Evolutionary conservation across 92 coral and sea anemone species (phyloP).

Genomic region (Ricordea florida): DNA sequence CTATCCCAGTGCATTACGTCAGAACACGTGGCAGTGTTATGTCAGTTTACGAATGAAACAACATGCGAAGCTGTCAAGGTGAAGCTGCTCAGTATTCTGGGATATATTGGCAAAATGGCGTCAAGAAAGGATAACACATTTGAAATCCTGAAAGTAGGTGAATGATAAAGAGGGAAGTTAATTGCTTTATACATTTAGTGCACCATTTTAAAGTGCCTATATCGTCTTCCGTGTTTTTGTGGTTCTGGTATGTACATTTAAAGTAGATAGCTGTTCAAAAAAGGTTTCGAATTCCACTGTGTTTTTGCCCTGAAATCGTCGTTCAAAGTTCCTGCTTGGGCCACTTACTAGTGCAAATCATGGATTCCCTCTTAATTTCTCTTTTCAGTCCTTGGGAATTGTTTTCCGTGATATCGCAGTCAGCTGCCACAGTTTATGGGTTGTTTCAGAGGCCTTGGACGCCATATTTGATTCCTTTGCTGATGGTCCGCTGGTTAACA

Average conservation of each 20-base stretch:
- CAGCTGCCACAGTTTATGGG: slow-evolving; percentile 83
- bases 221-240: neutral
- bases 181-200: too few relatives aligned
- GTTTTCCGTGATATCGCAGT: slow-evolving; percentile 87
- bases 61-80: slow-evolving; percentile 87
- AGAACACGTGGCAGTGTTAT: slow-evolving; percentile 83
- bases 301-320: too few relatives aligned
- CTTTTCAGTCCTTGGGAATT: slow-evolving; percentile 73
- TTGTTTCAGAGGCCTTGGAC: slow-evolving; percentile 88
- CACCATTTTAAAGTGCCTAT: neutral
- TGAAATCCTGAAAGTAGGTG: slow-evolving; percentile 88
- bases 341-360: neutral
- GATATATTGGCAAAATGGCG: slow-evolving; percentile 92
- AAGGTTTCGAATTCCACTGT: neutral
- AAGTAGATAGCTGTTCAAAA: neutral
- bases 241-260: neutral
- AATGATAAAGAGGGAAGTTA: too few relatives aligned
- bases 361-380: too few relatives aligned
- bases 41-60: slow-evolving; percentile 60
- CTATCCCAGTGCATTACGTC: slow-evolving; percentile 75
- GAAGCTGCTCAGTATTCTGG: slow-evolving; percentile 88
- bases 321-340: neutral
- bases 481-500: slow-evolving; percentile 85
- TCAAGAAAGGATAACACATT: slow-evolving; percentile 65
- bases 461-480: slow-evolving; percentile 97